A percentile compares a stretch with the other conserved stretches of the same genome.
phyloP scores from a whole-genome alignment of 2,888 invertebrate species.

The Hirtodrosophila alboralis region DNA sequence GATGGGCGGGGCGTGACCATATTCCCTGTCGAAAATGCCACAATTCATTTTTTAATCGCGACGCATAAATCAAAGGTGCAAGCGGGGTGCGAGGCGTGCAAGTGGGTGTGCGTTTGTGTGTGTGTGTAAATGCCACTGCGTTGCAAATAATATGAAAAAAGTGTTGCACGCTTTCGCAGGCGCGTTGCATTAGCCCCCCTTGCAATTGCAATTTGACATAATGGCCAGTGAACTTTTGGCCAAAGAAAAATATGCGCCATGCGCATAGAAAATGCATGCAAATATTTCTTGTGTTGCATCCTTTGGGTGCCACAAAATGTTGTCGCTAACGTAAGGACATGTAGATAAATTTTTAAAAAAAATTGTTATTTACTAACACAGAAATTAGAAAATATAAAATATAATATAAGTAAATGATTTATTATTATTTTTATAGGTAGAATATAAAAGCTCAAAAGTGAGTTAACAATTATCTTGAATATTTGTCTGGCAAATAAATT shows the following conservation, averaged over 20 bases:
- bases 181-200: slow-evolving; percentile 40
- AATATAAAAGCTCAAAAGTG: too few species aligned
- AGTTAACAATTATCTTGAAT: too few species aligned
- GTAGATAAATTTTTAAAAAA: too few species aligned
- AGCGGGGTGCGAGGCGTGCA: not conserved
- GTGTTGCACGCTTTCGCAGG: slow-evolving; percentile 53
- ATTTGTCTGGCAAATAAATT: too few species aligned
- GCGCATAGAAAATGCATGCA: slow-evolving; percentile 25
- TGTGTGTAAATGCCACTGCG: slow-evolving; percentile 9
- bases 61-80: slow-evolving; percentile 72
- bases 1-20: slow-evolving; percentile 48
- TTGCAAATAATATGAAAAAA: slow-evolving; percentile 40
- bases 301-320: slow-evolving; percentile 4
- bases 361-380: too few species aligned
- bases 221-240: slow-evolving; percentile 24
- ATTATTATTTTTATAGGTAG: too few species aligned
- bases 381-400: too few species aligned
- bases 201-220: slow-evolving; percentile 50
- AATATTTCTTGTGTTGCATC: slow-evolving; percentile 1
- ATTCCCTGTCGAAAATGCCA: slow-evolving; percentile 66
- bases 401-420: too few species aligned
- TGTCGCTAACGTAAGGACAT: not conserved
- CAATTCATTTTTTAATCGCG: slow-evolving; percentile 80
- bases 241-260: slow-evolving; percentile 20
- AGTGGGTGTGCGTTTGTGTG: slow-evolving; percentile 9